Conservation (phyloP, 2,797 vertebrate genomes). For the Paguma larvata region DNA sequence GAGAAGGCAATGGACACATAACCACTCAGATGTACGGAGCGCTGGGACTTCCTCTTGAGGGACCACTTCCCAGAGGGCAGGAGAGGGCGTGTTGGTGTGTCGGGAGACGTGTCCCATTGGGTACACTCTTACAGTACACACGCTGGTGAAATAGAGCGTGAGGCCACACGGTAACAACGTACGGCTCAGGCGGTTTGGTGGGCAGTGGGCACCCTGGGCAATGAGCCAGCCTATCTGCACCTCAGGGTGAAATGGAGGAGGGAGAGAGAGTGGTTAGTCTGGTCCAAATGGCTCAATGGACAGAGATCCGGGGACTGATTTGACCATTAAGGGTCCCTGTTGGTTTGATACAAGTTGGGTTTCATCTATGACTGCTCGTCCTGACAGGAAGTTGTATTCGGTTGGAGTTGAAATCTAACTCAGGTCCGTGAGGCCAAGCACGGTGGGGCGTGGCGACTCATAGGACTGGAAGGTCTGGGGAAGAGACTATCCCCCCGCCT, state of each 20-base stretch:
- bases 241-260: not conserved
- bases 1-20: fast-evolving
- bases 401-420: not conserved
- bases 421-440: not conserved
- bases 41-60: fast-evolving
- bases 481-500: fast-evolving
- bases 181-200: fast-evolving
- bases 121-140: fast-evolving
- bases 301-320: fast-evolving
- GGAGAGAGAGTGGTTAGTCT: fast-evolving
- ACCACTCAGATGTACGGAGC: fast-evolving
- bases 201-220: fast-evolving
- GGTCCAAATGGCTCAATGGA: not conserved
- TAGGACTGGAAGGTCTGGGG: not conserved
- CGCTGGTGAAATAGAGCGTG: fast-evolving
- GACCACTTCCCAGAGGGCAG: not conserved
- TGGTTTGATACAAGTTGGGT: too few relatives aligned
- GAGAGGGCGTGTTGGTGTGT: not conserved
- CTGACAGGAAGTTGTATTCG: not conserved
- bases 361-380: fast-evolving
- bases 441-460: fast-evolving
- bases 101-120: not conserved
- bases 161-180: fast-evolving
- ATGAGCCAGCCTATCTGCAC: fast-evolving
- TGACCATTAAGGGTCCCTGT: fast-evolving